Evolutionary conservation across 2,888 invertebrate genomes (phyloP).

Genomic region (Frankliniella fusca): DNA sequence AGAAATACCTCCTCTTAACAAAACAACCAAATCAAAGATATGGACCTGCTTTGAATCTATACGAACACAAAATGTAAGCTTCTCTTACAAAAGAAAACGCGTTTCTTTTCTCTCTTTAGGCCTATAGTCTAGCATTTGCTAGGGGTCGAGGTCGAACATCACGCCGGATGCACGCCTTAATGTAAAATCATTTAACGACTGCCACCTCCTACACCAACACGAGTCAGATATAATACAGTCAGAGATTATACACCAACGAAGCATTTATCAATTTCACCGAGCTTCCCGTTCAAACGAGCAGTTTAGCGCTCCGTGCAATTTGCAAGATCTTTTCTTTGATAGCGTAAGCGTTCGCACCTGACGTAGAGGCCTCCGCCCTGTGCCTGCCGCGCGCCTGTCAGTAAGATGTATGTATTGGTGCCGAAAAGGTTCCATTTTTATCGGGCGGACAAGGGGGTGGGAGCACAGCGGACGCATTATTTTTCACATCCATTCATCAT

Average conservation of each 20-base stretch:
- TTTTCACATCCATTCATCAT: constrained; percentile 5
- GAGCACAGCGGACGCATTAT: neutral
- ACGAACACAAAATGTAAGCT: no score
- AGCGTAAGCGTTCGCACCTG: constrained; percentile 16
- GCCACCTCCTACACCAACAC: no score
- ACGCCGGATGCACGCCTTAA: no score
- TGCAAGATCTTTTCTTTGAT: constrained; percentile 10
- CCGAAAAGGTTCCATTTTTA: neutral
- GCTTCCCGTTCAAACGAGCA: neutral
- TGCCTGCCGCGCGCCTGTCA: neutral
- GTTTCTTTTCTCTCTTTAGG: no score
- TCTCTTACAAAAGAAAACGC: no score
- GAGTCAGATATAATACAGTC: neutral
- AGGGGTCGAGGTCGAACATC: no score
- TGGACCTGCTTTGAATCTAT: no score
- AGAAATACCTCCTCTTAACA: no score
- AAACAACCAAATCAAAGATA: no score
- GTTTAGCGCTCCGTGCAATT: neutral
- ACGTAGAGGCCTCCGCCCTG: neutral
- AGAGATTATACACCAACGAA: neutral
- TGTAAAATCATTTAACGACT: no score
- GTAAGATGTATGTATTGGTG: constrained; percentile 7
- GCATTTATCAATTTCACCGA: constrained; percentile 3
- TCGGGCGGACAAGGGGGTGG: neutral
- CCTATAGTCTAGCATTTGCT: no score